Conservation (phyloP, 2,797 vertebrate genomes). For the Steatocranus sp. region DNA sequence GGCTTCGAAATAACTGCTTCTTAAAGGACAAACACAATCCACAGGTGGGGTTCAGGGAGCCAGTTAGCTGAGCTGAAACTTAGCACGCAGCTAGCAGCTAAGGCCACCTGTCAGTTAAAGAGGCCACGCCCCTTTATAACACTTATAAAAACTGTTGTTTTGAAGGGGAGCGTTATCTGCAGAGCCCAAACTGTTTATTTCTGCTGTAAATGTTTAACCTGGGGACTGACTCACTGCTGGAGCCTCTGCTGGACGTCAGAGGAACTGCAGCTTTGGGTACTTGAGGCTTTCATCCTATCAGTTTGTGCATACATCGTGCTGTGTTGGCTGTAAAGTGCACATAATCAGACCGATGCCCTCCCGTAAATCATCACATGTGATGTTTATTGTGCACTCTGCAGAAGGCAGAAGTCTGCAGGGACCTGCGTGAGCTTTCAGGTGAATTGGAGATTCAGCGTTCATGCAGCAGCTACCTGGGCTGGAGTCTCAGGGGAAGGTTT, state of each 20-base stretch:
- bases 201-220: neutral
- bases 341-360: neutral
- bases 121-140: neutral
- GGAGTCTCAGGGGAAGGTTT: neutral
- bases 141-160: neutral
- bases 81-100: neutral
- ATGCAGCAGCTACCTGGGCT: neutral
- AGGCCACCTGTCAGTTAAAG: neutral
- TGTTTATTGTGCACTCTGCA: neutral
- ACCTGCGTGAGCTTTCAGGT: neutral
- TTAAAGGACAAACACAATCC: neutral
- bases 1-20: rapidly evolving
- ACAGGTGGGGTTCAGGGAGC: neutral
- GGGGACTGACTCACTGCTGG: neutral
- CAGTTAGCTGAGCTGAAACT: neutral
- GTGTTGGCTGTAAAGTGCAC: neutral
- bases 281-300: neutral
- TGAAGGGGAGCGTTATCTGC: neutral
- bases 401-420: neutral
- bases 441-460: neutral
- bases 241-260: neutral
- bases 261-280: neutral
- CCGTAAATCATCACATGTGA: neutral
- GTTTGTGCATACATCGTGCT: neutral
- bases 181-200: neutral